A percentile compares a stretch with the other conserved stretches of the same genome.
phyloP scores from a whole-genome alignment of 37 sponge, comb jelly and placozoan genomes.

The Haliclona indistincta region DNA sequence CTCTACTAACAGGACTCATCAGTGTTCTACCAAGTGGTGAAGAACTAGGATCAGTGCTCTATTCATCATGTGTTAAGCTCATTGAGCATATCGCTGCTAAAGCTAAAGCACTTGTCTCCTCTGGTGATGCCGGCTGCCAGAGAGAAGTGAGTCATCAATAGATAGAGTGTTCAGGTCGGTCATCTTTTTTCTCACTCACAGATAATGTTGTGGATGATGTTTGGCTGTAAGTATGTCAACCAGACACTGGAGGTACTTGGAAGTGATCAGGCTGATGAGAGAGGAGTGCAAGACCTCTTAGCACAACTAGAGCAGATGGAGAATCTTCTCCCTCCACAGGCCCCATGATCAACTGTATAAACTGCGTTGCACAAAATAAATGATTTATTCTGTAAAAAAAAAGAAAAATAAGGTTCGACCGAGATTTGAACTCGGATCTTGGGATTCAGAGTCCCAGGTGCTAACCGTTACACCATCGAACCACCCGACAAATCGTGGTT shows the following conservation, averaged over 20 bases:
- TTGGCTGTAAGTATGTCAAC: slow-evolving; percentile 80
- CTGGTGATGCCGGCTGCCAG: not conserved
- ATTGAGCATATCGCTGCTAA: slow-evolving; percentile 40
- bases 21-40: slow-evolving; percentile 3
- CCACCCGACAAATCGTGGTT: not conserved
- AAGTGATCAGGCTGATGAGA: slow-evolving; percentile 48
- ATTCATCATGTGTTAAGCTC: slow-evolving; percentile 44
- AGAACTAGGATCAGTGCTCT: slow-evolving; percentile 20
- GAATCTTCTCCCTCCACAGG: slow-evolving; percentile 18
- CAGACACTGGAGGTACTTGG: slow-evolving; percentile 61
- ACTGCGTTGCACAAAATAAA: not conserved
- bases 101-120: not conserved
- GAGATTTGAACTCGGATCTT: slow-evolving; percentile 98
- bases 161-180: not conserved
- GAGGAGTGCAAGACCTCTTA: slow-evolving; percentile 37
- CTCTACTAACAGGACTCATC: not conserved
- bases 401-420: slow-evolving; percentile 81
- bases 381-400: slow-evolving; percentile 10
- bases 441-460: slow-evolving; percentile 99
- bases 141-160: not conserved
- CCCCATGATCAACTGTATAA: not conserved
- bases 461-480: no score
- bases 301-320: slow-evolving; percentile 49
- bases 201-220: slow-evolving; percentile 80
- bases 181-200: not conserved